These are phyloP conservation scores for Mimas tiliae DNA, from an alignment of 2,888 invertebrate species.

Conservation along the genomic window DNA sequence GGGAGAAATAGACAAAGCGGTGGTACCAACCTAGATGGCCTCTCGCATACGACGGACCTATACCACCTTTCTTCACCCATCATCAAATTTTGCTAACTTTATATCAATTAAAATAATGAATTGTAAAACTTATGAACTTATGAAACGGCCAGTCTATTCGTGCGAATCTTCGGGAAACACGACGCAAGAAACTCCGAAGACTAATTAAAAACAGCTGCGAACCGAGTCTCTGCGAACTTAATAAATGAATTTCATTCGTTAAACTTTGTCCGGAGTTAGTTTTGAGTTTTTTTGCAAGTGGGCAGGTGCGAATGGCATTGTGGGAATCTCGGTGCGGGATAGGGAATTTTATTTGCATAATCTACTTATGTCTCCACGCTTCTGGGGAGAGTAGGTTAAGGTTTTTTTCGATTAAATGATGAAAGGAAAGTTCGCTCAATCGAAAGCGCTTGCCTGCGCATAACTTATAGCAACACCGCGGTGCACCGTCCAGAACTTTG, in stretches of 20 bases:
- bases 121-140: not conserved
- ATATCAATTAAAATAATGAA: no score
- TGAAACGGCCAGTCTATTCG: not conserved
- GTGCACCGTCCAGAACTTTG: no score
- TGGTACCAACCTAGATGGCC: no score
- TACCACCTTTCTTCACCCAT: no score
- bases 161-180: not conserved
- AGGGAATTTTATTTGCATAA: not conserved
- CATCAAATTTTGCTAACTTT: no score
- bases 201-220: constrained; percentile 39
- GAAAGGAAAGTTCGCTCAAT: no score
- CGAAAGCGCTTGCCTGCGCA: no score
- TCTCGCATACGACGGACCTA: no score
- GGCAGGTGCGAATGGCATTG: constrained; percentile 2
- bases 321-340: not conserved
- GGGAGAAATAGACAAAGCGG: no score
- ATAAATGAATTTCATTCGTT: constrained; percentile 48
- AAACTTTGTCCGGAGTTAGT: constrained; percentile 30
- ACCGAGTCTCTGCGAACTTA: constrained; percentile 38
- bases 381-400: no score
- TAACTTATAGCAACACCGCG: no score
- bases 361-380: not conserved
- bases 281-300: not conserved
- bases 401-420: no score
- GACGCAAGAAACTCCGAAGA: constrained; percentile 29